A percentile compares a stretch with the other conserved stretches of the same genome.
Conservation (phyloP, 2,113 vertebrate species). For the Acrocephalus arundinaceus region DNA sequence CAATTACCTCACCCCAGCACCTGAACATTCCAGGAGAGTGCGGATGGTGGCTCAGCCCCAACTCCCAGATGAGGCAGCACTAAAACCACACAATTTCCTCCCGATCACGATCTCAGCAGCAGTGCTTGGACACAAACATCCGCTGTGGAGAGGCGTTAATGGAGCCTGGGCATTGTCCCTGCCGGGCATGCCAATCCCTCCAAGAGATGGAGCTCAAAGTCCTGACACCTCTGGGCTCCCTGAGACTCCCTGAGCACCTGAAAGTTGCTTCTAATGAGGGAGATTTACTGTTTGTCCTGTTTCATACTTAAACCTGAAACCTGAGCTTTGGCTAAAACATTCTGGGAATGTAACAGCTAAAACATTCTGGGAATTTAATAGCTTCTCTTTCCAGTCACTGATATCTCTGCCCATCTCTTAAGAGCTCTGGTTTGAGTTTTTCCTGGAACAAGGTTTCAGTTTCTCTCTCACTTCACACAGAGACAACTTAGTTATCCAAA, state of each 20-base stretch:
- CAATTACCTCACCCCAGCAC: not conserved
- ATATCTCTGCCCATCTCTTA: not conserved
- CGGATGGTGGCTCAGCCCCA: not conserved
- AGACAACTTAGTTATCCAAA: not conserved
- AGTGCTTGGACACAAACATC: not conserved
- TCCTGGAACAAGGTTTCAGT: not conserved
- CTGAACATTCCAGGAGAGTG: accelerated
- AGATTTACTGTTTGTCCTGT: not conserved
- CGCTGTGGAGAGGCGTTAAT: accelerated
- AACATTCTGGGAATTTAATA: slow-evolving; percentile 11
- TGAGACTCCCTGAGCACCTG: not conserved
- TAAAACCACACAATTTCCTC: not conserved
- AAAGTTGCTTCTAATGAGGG: not conserved
- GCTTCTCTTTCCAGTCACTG: slow-evolving; percentile 7
- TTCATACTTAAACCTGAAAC: not conserved
- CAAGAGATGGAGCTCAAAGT: not conserved
- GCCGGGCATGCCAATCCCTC: not conserved
- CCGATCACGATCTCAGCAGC: not conserved
- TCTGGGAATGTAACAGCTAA: not conserved
- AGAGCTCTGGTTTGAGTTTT: not conserved
- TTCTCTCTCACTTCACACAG: not conserved
- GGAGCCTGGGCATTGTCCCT: not conserved
- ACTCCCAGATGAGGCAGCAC: not conserved
- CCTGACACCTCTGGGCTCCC: not conserved
- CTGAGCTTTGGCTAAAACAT: not conserved